phyloP scores from a whole-genome alignment of 2,797 vertebrate species.

The Anguilla marmorata region DNA sequence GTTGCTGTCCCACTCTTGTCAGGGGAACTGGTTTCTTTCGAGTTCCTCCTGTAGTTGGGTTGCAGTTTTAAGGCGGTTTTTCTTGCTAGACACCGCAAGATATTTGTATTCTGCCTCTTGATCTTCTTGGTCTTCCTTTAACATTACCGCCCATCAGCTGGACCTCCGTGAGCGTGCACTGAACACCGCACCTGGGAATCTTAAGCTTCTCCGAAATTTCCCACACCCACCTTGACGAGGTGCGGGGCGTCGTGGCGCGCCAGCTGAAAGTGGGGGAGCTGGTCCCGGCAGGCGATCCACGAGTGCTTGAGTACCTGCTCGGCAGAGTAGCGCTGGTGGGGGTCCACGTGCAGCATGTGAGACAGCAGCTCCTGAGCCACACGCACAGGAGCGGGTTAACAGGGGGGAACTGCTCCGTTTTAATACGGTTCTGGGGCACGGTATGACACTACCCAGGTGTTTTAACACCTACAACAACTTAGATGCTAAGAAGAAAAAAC shows the following conservation, averaged over 20 bases:
- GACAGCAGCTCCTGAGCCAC: constrained; percentile 86
- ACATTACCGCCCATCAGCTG: too few species aligned
- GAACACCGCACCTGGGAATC: too few species aligned
- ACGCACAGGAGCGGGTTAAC: not conserved
- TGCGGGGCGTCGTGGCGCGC: constrained; percentile 87
- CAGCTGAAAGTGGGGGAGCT: constrained; percentile 88
- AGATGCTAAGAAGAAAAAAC: not conserved
- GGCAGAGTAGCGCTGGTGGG: constrained; percentile 91
- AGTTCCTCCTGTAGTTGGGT: too few species aligned
- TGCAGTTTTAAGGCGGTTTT: too few species aligned
- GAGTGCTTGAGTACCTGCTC: constrained; percentile 95
- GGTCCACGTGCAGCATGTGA: constrained; percentile 96
- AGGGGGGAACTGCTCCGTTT: not conserved
- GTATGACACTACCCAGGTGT: not conserved
- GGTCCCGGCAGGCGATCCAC: constrained; percentile 91
- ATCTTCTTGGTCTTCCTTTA: too few species aligned
- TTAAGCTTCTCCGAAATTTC: too few species aligned
- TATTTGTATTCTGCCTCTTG: too few species aligned
- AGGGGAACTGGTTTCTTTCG: too few species aligned
- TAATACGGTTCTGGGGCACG: not conserved
- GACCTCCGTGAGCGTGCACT: too few species aligned
- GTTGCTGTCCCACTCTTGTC: too few species aligned
- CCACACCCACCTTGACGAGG: constrained; percentile 83
- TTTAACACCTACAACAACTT: not conserved
- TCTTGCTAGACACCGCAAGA: too few species aligned